phyloP scores from a whole-genome alignment of 2,888 invertebrate genomes.

The Hipparchia sbordonii region DNA sequence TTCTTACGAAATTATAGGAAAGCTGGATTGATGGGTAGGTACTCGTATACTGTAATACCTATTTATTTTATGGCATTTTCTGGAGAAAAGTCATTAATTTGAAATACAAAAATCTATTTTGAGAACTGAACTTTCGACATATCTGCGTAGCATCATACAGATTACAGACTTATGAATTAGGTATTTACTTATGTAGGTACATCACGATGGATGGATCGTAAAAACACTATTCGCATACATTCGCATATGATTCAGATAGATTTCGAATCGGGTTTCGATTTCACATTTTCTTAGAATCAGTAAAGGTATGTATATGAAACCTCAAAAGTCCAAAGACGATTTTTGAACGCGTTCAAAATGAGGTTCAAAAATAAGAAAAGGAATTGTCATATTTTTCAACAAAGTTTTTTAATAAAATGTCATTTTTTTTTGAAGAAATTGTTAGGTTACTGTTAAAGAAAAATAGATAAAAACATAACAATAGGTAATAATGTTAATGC shows the following conservation, averaged over 20 bases:
- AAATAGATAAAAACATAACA: constrained; percentile 34
- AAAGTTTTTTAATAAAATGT: not conserved
- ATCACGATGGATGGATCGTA: too few relatives aligned
- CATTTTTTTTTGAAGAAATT: not conserved
- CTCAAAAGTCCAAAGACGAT: constrained; percentile 8
- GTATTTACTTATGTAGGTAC: too few relatives aligned
- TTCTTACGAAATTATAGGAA: too few relatives aligned
- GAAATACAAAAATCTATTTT: too few relatives aligned
- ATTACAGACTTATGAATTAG: too few relatives aligned
- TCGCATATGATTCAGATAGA: not conserved
- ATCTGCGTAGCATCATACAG: too few relatives aligned
- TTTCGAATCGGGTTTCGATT: not conserved
- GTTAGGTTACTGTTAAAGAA: not conserved
- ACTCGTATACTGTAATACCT: too few relatives aligned
- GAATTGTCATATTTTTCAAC: constrained; percentile 2
- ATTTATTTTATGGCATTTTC: too few relatives aligned
- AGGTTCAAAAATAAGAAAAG: constrained; percentile 9
- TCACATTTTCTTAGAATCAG: constrained; percentile 21
- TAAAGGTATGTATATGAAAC: not conserved
- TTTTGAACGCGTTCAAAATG: not conserved
- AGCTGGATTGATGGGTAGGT: too few relatives aligned
- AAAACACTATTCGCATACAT: too few relatives aligned
- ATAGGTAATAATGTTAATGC: constrained; percentile 40
- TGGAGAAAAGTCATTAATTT: too few relatives aligned
- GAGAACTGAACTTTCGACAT: too few relatives aligned